These are phyloP conservation scores for Heliconius cydno DNA, from an alignment of 2,888 invertebrate species.

Conservation along the genomic window DNA sequence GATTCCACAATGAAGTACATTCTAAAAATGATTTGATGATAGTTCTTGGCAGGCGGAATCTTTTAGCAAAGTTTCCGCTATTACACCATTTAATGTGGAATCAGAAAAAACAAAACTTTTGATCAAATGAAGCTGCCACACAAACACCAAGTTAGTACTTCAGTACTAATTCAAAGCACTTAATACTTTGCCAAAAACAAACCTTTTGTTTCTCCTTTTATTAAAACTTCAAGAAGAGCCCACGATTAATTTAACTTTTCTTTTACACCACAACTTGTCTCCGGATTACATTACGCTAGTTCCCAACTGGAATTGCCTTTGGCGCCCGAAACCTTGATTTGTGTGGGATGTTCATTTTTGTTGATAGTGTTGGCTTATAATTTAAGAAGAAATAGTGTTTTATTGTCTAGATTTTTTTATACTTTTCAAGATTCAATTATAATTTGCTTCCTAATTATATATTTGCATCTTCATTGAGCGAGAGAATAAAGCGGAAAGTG, in stretches of 20 bases:
- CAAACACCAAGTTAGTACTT: conserved; percentile 15
- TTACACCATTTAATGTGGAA: background rate
- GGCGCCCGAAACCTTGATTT: conserved; percentile 38
- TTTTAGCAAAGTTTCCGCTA: background rate
- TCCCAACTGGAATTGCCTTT: conserved; percentile 41
- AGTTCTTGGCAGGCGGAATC: background rate
- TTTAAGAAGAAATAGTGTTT: background rate
- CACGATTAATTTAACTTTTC: conserved; percentile 68
- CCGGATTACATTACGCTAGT: conserved; percentile 42
- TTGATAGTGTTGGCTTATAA: conserved; percentile 6
- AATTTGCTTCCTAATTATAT: too few species aligned
- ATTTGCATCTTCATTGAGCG: too few species aligned
- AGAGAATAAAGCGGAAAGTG: too few species aligned
- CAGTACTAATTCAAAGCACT: conserved; percentile 23
- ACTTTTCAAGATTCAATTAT: background rate
- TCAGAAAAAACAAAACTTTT: background rate
- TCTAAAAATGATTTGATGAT: background rate
- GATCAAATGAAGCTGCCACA: conserved; percentile 5
- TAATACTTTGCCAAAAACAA: conserved; percentile 30
- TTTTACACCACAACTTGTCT: conserved; percentile 42
- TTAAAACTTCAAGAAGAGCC: conserved; percentile 60
- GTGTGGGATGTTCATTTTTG: conserved; percentile 18
- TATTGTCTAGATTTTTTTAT: background rate
- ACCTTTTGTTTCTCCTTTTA: conserved; percentile 52
- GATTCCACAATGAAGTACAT: background rate